Percentiles rank a stretch among this genome's conserved stretches.
Evolutionary conservation across 2,113 vertebrate species (phyloP).

Genomic region (Bombycilla garrulus): DNA sequence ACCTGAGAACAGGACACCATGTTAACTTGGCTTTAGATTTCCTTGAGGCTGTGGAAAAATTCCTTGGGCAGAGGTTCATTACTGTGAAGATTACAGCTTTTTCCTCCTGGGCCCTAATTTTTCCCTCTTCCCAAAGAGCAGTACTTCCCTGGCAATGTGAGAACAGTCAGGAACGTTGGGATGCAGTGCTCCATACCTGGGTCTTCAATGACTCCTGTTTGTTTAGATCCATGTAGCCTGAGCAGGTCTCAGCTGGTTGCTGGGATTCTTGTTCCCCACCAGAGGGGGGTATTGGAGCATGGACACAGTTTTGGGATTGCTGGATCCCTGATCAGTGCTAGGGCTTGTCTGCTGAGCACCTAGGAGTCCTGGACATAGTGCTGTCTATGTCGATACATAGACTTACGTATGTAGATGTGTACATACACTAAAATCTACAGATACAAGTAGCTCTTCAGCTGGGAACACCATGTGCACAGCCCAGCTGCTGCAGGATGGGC

Average conservation of each 20-base stretch:
- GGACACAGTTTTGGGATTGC: neutral
- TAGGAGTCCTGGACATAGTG: neutral
- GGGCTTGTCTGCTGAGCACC: neutral
- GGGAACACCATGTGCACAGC: neutral
- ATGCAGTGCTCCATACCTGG: accelerated
- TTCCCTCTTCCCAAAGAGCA: neutral
- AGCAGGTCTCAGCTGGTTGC: neutral
- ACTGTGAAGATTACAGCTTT: neutral
- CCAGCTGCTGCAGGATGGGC: neutral
- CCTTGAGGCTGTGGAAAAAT: neutral
- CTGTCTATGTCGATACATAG: neutral
- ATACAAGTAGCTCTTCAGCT: neutral
- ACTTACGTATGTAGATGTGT: too few relatives aligned
- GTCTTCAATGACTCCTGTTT: neutral
- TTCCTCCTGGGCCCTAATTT: neutral
- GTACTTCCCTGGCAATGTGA: neutral
- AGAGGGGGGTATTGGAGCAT: neutral
- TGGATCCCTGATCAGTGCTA: neutral
- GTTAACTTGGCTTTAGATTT: neutral
- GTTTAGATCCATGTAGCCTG: neutral
- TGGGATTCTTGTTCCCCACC: neutral
- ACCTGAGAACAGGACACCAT: accelerated
- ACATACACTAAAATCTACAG: neutral
- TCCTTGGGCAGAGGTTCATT: neutral
- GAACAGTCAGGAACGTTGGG: neutral